Evolutionary conservation across 2,888 invertebrate genomes (phyloP).

Genomic region (Sinotaia quadrata): DNA sequence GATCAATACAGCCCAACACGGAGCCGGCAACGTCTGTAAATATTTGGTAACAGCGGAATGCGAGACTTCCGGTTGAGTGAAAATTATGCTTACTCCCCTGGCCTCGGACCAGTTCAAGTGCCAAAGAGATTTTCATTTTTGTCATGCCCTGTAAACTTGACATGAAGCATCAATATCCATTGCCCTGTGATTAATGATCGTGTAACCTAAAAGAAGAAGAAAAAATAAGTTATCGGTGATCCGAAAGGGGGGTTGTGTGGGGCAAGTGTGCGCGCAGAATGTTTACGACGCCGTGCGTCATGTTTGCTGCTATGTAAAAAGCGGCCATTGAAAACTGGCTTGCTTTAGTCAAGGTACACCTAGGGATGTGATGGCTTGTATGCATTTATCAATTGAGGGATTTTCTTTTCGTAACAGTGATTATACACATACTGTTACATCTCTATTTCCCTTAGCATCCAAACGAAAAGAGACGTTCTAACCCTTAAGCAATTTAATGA

Average conservation of each 20-base stretch:
- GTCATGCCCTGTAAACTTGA: slow-evolving; percentile 66
- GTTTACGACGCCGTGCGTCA: background rate
- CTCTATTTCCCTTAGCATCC: no score
- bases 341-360: no score
- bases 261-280: slow-evolving; percentile 25
- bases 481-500: no score
- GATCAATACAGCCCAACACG: background rate
- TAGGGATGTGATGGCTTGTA: background rate
- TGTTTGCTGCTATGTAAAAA: slow-evolving; percentile 14
- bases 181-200: slow-evolving; percentile 62
- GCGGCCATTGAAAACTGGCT: slow-evolving; percentile 15
- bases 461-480: no score
- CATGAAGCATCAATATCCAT: slow-evolving; percentile 68
- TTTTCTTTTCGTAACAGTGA: no score
- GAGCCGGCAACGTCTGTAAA: background rate
- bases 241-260: slow-evolving; percentile 32
- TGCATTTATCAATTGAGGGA: no score
- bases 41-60: background rate
- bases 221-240: slow-evolving; percentile 19
- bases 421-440: no score
- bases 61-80: background rate
- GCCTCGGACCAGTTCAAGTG: slow-evolving; percentile 56
- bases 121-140: slow-evolving; percentile 66
- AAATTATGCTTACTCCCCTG: slow-evolving; percentile 26
- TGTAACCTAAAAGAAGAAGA: slow-evolving; percentile 45